Base-by-base conservation (phyloP, 2,797 vertebrate species). In the Sorex maritimensis region DNA sequence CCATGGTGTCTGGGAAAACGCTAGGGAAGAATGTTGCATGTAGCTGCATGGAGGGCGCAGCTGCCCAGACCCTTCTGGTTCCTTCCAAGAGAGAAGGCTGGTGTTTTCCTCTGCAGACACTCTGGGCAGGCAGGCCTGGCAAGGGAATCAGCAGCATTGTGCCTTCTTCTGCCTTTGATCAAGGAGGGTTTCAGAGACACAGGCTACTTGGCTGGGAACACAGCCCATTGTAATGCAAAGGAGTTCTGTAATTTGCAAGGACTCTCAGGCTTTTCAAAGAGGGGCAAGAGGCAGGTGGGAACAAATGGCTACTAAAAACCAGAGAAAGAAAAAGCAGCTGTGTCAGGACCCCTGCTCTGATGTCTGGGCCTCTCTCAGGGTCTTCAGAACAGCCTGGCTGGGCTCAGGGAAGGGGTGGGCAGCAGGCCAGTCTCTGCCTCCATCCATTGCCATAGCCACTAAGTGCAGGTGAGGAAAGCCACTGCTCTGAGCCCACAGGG, bases 11-110 rank as follows among this genome's bases (percentile, higher is more conserved):
- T 82, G 63, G 69, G 92, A 93, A 77, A 89, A 0, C 52, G 86
- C 75, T 44, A 7, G 41, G 41, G 41, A 44, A 44, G 41, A 44
- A 44, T 74, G 67, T 92, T 38, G 52, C 74, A 61, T 90, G 38
- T 79, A 92, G 91, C 74, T 89, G 80, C 68, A 1, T 44, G 73
- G 23, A 71, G 65, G 85, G 1, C 23, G 89, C 86, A 82, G 87
- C 30, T 74, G 80, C 72, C 63, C 89, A 93, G 94, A 93, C 93
- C 85, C 81, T 65, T 88, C 34, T 61, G 87, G 95, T 95, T 94
- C 92, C 94, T 91, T 94, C 91, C 41, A 0, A 30, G n/a, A 14
- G 79, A 90, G 52, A 89, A 92, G 41, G 52, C 68, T 65, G 44
- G 38, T 82, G 92, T 85, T 96, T 93, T 89, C 86, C 69, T 94